These are phyloP conservation scores for Apis mellifera DNA, from an alignment of 1,140 invertebrate genomes.

Conservation along the genomic window Amel_HAv3.1 CM009944.2:8562501-8563000, in stretches of 20 bases:
- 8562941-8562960: constrained; percentile 70
- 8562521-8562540: too few species aligned
- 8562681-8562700: constrained; percentile 51
- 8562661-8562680: constrained; percentile 64
- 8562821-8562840: constrained; percentile 24
- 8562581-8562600: too few species aligned
- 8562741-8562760: constrained; percentile 62
- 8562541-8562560: too few species aligned
- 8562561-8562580: background rate
- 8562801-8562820: constrained; percentile 27
- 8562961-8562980: constrained; percentile 66
- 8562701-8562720: constrained; percentile 17
- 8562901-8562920: background rate
- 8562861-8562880: background rate
- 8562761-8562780: constrained; percentile 56
- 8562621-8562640: background rate
- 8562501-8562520: too few species aligned
- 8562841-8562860: constrained; percentile 24
- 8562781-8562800: constrained; percentile 8
- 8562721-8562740: constrained; percentile 65
- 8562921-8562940: constrained; percentile 56
- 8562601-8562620: too few species aligned
- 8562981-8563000: constrained; percentile 66
- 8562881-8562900: background rate
- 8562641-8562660: constrained; percentile 35